These are phyloP conservation scores for Tricholaema leucomelas DNA, from an alignment of 2,113 vertebrate species.

Conservation along the genomic window DNA sequence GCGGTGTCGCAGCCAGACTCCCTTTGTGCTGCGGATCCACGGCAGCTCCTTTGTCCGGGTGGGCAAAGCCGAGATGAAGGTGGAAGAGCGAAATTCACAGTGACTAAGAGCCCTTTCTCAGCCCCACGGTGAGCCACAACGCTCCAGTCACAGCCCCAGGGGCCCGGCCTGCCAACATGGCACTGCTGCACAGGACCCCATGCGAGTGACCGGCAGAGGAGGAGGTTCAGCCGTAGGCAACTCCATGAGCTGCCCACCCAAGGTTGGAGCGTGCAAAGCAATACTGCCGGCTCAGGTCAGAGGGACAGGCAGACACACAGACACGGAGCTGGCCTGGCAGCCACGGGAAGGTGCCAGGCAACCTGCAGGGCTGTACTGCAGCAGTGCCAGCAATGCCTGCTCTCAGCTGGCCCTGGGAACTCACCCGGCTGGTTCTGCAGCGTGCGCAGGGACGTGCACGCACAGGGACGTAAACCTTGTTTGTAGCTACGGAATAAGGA, in stretches of 20 bases:
- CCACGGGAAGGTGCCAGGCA: fast-evolving
- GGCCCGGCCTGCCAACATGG: fast-evolving
- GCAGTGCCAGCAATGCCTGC: neutral
- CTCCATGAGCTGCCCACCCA: neutral
- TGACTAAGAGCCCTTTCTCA: neutral
- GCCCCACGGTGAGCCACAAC: neutral
- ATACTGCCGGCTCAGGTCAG: fast-evolving
- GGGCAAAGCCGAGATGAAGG: neutral
- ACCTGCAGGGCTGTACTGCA: fast-evolving
- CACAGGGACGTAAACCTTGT: neutral
- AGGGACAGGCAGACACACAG: neutral
- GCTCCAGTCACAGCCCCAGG: neutral
- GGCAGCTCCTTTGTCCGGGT: neutral
- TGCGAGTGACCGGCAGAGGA: neutral
- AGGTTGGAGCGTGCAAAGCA: neutral
- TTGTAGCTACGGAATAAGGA: neutral
- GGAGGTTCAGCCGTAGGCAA: neutral
- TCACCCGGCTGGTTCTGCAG: neutral
- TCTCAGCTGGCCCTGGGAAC: neutral
- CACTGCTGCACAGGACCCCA: fast-evolving
- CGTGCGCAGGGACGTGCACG: neutral
- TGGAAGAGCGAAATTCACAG: neutral
- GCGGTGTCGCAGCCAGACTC: neutral
- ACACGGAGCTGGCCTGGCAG: neutral
- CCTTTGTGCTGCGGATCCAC: neutral